Evolutionary conservation across 1,140 invertebrate species (phyloP), one percentile per base, ranked within the genome.

Genomic region (Calliopsis andreniformis): DNA sequence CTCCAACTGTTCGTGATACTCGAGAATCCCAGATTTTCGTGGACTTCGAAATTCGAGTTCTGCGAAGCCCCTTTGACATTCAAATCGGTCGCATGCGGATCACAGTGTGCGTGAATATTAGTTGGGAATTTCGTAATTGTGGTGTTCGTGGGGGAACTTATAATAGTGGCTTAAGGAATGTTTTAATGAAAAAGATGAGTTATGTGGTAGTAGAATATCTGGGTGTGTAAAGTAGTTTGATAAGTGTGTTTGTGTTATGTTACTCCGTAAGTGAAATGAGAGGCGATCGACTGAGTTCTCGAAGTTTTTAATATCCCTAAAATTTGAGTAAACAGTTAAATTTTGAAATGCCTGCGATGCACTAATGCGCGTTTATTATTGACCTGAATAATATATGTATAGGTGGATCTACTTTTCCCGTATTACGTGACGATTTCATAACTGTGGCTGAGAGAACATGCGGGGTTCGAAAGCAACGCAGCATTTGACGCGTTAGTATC

Each of bases 21-120:
- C 59, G 53, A 16, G 51, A 71, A 63, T 53, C 59, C 62, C 39
- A 71, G 72, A 80, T 82, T 81, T 82, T 43, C 28, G 39, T 39
- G 47, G 28, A 76, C 72, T 75, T 68, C 45, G 63, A 70, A 58
- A 69, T 76, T 63, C 77, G 42, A 58, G 39, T 67, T 63, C 28
- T 39, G 20, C 28, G 0, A 1, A 18, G 3, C 18, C n/a, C 28
- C 45, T 63, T 71, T 63, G 58, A 71, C 56, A 63, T 71, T 71
- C 56, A 71, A 73, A 73, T 71, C 43, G 28, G n/a, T 3, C 18
- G 12, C 23, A 32, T 10, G 30, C 16, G 20, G 3, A 8, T 12
- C 14, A 7, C 53, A 1, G n/a, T 8, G 42, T 10, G 10, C 4
- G 10, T 39, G n/a, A 39, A 3, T 39, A 55, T n/a, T 8, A 7